phyloP scores from a whole-genome alignment of 1,140 invertebrate genomes.

The Drosophila azteca region DNA sequence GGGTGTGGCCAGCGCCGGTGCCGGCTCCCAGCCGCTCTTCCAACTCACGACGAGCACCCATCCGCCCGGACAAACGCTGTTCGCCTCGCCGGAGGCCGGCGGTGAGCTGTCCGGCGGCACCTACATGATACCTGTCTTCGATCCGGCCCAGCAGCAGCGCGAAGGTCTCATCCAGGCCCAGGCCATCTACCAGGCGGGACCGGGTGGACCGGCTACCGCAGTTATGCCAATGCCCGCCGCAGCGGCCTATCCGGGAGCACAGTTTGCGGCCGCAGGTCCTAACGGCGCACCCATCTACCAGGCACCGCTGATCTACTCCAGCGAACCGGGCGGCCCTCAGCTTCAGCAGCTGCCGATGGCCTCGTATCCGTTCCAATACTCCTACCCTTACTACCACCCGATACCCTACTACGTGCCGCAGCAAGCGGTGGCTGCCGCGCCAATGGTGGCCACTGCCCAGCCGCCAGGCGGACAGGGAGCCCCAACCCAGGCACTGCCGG shows the following conservation, averaged over 20 bases:
- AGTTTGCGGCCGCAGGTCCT: constrained; percentile 70
- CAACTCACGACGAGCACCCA: constrained; percentile 65
- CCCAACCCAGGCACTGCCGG: constrained; percentile 40
- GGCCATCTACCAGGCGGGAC: constrained; percentile 73
- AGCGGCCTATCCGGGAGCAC: constrained; percentile 74
- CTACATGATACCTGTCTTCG: constrained; percentile 83
- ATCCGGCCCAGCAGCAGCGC: constrained; percentile 74
- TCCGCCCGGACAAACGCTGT: constrained; percentile 57
- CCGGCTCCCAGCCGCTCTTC: constrained; percentile 68
- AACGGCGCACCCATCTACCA: constrained; percentile 81
- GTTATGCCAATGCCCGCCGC: constrained; percentile 72
- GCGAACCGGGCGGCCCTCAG: constrained; percentile 73
- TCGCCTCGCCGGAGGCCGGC: constrained; percentile 66
- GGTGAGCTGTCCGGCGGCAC: constrained; percentile 73
- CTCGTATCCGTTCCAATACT: constrained; percentile 81
- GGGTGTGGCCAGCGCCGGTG: constrained; percentile 56
- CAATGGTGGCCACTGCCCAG: constrained; percentile 57
- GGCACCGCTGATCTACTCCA: constrained; percentile 77
- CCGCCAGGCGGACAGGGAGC: constrained; percentile 30
- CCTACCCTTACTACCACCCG: constrained; percentile 80
- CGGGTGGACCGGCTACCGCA: constrained; percentile 61
- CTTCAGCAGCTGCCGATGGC: constrained; percentile 81
- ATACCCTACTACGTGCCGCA: constrained; percentile 82
- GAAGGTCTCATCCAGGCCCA: constrained; percentile 75
- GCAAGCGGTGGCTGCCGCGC: constrained; percentile 61